Base-by-base conservation (phyloP, 2,888 invertebrate genomes). In the Plebejus anna region DNA sequence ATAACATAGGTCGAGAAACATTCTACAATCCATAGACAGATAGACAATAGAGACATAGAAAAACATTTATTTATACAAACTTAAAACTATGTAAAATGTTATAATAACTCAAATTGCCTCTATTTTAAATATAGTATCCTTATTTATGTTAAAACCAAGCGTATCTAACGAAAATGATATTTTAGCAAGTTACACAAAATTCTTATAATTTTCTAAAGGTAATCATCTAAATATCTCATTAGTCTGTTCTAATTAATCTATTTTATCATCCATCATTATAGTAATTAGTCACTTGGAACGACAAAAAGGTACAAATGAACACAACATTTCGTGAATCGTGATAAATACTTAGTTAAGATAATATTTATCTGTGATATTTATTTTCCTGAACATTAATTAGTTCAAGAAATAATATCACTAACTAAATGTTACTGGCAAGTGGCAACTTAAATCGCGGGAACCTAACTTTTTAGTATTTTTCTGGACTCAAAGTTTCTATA, bases 281-380 rank as follows among this genome's bases (percentile, higher is more conserved):
- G 66, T 66, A 66, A 66, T 66, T 66, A 66, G 66, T 66, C 32
- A 66, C 16, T 66, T 66, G 32, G 32, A 66, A 66, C 16, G 66
- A 66, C 66, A 13, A 66, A 66, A 66, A 32, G 32, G 5, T 36
- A 66, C 32, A 32, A 66, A 61, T 22, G 59, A 59, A 59, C 59
- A 61, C 66, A 61, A 61, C 61, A 66, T 66, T 66, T 66, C 11
- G 1, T 13, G 16, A 66, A 32, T 66, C 11, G 1, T 13, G 16
- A 66, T 66, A 66, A 76, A 42, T 57, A 22, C 11, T 36, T 38
- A 28, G 11, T 38, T 57, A 7, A 38, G 70, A 51, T 59, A 36
- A 57, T 32, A 61, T 66, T 59, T 57, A 75, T 57, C 22, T 22
- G 22, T 22, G 22, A 22, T 22, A 61, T 66, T 59, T 57, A 75